Evolutionary conservation across 2,888 invertebrate species (phyloP).

Genomic region (Sinelater perroti): DNA sequence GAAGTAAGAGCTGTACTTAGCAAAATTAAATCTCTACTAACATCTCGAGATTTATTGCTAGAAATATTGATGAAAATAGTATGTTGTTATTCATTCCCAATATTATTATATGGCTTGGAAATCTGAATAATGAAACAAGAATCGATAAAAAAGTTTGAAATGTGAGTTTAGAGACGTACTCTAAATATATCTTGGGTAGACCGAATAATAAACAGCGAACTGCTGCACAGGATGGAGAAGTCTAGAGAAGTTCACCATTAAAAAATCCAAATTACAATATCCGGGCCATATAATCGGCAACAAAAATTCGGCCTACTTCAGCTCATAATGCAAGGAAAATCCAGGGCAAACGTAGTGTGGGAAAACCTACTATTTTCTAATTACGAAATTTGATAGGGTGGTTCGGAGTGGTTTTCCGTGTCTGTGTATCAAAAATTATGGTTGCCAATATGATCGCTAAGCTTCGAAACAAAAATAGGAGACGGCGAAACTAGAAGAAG

Average conservation of each 20-base stretch:
- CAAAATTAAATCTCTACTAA: not conserved
- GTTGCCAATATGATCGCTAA: too few species aligned
- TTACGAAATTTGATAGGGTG: too few species aligned
- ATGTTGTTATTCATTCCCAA: not conserved
- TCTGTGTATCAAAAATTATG: too few species aligned
- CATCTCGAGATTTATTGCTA: not conserved
- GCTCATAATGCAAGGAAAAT: conserved; percentile 3
- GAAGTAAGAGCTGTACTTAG: not conserved
- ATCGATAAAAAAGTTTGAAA: not conserved
- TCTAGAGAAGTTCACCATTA: not conserved
- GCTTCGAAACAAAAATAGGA: too few species aligned
- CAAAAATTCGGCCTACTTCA: not conserved
- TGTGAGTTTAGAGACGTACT: not conserved
- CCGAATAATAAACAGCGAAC: not conserved
- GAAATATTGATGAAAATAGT: not conserved
- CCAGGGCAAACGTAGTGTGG: not conserved
- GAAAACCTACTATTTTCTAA: not conserved
- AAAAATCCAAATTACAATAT: not conserved
- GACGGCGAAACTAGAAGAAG: too few species aligned
- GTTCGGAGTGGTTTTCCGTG: too few species aligned
- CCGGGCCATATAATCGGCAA: not conserved
- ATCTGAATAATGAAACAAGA: not conserved
- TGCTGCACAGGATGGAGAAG: not conserved
- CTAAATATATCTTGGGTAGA: not conserved
- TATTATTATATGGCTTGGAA: not conserved